Percentiles rank a stretch among this genome's conserved stretches.
phyloP scores from a whole-genome alignment of 2,888 invertebrate species.

The Salpingus planirostris region DNA sequence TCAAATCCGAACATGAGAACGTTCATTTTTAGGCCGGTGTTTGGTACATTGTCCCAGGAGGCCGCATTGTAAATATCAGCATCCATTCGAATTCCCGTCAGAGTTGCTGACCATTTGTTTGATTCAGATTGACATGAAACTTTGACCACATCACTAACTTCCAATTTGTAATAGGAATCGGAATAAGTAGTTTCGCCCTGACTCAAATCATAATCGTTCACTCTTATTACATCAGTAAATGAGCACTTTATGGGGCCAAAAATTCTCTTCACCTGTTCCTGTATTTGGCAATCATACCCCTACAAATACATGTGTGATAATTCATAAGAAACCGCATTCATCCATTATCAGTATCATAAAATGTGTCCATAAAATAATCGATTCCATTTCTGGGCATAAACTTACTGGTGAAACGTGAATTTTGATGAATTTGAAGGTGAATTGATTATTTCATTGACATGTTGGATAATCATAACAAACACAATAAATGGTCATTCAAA shows the following conservation, averaged over 20 bases:
- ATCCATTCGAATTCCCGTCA: conserved; percentile 52
- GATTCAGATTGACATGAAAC: conserved; percentile 52
- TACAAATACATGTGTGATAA: no score
- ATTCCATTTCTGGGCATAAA: no score
- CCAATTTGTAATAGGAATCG: conserved; percentile 52
- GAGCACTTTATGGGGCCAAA: conserved; percentile 44
- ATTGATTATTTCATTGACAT: no score
- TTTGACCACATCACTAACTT: conserved; percentile 55
- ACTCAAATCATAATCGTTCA: conserved; percentile 52
- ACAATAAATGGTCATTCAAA: no score
- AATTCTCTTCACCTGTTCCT: conserved; percentile 40
- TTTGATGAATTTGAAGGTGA: no score
- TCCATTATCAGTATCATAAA: no score
- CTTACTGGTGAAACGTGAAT: no score
- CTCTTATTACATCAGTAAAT: conserved; percentile 63
- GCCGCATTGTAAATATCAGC: conserved; percentile 38
- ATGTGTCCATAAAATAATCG: no score
- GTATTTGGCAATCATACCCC: conserved; percentile 45
- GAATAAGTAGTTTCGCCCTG: conserved; percentile 46
- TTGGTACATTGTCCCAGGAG: conserved; percentile 45
- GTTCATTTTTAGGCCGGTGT: conserved; percentile 50
- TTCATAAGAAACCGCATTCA: no score
- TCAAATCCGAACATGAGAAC: conserved; percentile 84
- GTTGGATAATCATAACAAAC: no score
- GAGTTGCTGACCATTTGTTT: conserved; percentile 56